Base-by-base conservation (phyloP, 2,797 vertebrate genomes). In the Emydoidea blandingii region DNA sequence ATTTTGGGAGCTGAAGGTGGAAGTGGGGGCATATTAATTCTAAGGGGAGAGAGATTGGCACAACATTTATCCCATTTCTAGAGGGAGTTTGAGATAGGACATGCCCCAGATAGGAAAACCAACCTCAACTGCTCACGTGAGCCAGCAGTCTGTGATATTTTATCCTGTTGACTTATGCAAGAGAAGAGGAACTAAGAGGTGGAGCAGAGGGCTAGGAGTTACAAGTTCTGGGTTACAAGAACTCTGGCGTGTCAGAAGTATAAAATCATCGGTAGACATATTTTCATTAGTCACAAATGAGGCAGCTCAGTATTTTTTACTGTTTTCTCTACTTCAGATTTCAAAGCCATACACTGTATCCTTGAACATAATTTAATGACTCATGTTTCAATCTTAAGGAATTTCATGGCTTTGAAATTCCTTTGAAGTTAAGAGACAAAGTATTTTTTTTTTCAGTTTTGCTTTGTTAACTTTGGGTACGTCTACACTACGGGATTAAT, bases 221-320 rank as follows among this genome's bases (percentile, higher is more conserved):
- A 92, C 27, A 37, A 53, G 18, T 56, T 95, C 8, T 16, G 86
- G 41, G 9, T 16, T 79, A 83, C 9, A 44, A 90, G 49, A 93
- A 79, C 92, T 90, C 88, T 92, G 85, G 34, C 1, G 0, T 86
- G 90, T 83, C 87, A 83, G 29, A 94, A 78, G 21, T 85, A 93
- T 62, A 95, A 95, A 62, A 92, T 1, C 2, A 5, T 94, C 89
- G 89, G 37, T 65, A 56, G 72, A 88, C 4, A 9, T 83, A 83
- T 83, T 94, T 89, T 91, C 50, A 88, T 96, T 90, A 96, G 52
- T 96, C 87, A 96, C 23, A 87, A 72, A 90, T 82, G 56, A n/a
- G 18, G 68, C 31, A 83, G 76, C 6, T 93, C 1, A 18, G 44
- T 78, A 16, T 88, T 93, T 93, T 95, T 96, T 89, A 68, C 79